These are phyloP conservation scores for Peromyscus melanophrys DNA, from an alignment of 2,797 vertebrate species.

Conservation along the genomic window DNA sequence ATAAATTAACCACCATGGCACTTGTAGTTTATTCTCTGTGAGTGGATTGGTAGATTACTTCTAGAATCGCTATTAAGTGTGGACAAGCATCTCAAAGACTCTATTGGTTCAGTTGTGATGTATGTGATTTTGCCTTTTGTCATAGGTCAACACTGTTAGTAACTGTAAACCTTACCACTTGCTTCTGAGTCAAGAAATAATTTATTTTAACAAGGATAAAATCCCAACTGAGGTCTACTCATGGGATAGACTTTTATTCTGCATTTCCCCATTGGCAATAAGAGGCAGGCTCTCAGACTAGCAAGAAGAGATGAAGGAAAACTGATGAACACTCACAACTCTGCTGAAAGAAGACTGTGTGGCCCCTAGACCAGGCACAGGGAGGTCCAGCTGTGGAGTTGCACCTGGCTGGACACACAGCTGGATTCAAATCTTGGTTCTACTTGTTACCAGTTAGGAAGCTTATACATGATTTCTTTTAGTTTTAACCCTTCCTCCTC, in stretches of 20 bases:
- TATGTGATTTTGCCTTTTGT: not conserved
- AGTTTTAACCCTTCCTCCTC: not conserved
- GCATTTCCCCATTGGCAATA: not conserved
- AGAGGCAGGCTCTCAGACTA: not conserved
- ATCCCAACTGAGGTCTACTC: not conserved
- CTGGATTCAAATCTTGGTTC: not conserved
- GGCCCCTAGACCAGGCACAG: not conserved
- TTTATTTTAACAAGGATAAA: constrained; percentile 54
- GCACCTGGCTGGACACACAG: not conserved
- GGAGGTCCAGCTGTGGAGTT: not conserved
- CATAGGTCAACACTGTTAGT: constrained; percentile 8
- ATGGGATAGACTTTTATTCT: constrained; percentile 33
- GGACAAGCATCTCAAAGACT: not conserved
- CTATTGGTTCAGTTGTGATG: not conserved
- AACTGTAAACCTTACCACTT: not conserved
- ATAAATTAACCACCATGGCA: constrained; percentile 78
- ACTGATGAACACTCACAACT: not conserved
- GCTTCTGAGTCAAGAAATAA: constrained; percentile 18
- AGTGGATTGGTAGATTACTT: constrained; percentile 76
- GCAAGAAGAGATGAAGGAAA: not conserved
- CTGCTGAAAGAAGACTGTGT: not conserved
- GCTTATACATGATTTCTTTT: not conserved
- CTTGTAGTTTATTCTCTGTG: constrained; percentile 83
- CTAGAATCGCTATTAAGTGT: constrained; percentile 66
- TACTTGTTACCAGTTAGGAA: not conserved